Evolutionary conservation across 2,888 invertebrate genomes (phyloP), one percentile per base, ranked within the genome.

Genomic region (Leucozona laternaria): DNA sequence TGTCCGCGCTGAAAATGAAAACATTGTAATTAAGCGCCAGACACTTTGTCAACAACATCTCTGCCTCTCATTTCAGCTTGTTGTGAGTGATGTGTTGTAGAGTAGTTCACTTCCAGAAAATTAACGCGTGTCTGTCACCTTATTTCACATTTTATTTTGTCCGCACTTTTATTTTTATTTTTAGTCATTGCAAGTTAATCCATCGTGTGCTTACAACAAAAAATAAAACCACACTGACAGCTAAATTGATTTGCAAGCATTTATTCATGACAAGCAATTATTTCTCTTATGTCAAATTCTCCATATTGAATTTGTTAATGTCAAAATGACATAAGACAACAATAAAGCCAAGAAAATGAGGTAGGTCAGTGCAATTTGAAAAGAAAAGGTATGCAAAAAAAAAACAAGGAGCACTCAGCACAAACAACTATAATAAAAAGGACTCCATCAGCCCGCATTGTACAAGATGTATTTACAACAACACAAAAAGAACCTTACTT

Each of bases 11-110:
- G 76, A 57, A 79, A 81, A 78, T 68, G 76, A 57, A 79, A 81
- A 78, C 85, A 73, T 70, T 70, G 77, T 73, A 81, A 85, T 85
- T 85, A 85, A 85, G 81, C 81, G 81, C 81, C 81, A 85, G 68
- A 60, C 80, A 62, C 77, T 85, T 77, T 76, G 77, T 81, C 77
- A 85, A 81, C 72, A 73, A 81, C 72, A 73, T 43, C 55, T 68
- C 66, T 73, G 40, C 28, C 20, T 40, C 48, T 25, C n/a, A n/a
- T n/a, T 71, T 22, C 48, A 22, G 37, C 37, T 37, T 64, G 70
- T 55, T 53, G 31, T 31, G 31, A 31, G 57, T 58, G 64, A 57
- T 37, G 22, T 60, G 66, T n/a, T n/a, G n/a, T n/a, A n/a, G n/a
- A n/a, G 72, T 45, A 28, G 73, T 55, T 77, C 20, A 25, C 4